phyloP scores from a whole-genome alignment of 2,888 invertebrate genomes.

The Polydrusus tereticollis region DNA sequence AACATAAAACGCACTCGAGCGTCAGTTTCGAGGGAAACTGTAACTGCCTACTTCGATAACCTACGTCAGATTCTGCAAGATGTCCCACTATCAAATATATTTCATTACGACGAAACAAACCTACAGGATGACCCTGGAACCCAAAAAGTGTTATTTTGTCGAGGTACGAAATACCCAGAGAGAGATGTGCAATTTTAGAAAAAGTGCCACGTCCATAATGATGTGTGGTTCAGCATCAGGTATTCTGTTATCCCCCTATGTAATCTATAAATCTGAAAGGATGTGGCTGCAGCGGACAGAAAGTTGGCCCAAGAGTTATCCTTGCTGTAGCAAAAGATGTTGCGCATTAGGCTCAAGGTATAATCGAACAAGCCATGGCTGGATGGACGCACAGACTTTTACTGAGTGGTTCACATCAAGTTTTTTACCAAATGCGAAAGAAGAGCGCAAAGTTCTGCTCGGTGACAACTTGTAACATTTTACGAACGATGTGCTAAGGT shows the following conservation, averaged over 20 bases:
- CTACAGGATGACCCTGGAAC: too few relatives aligned
- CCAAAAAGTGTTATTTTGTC: too few relatives aligned
- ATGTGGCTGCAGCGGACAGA: constrained; percentile 53
- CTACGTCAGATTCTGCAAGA: constrained; percentile 45
- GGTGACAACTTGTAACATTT: constrained; percentile 9
- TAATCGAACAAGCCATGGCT: constrained; percentile 48
- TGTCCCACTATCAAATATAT: constrained; percentile 32
- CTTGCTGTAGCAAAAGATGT: constrained; percentile 38
- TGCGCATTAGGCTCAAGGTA: constrained; percentile 53
- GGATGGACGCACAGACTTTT: constrained; percentile 53
- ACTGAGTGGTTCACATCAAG: too few relatives aligned
- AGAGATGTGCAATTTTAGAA: constrained; percentile 52
- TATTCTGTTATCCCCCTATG: constrained; percentile 53
- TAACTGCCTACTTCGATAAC: constrained; percentile 48
- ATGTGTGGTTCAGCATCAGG: too few relatives aligned
- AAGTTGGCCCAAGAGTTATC: constrained; percentile 58
- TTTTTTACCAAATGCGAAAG: constrained; percentile 21
- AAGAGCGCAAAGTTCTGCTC: neutral
- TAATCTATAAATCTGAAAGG: constrained; percentile 48
- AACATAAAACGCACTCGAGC: constrained; percentile 29
- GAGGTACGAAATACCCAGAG: constrained; percentile 33
- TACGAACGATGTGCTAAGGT: neutral
- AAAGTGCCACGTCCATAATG: too few relatives aligned
- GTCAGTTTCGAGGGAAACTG: constrained; percentile 42
- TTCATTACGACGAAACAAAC: constrained; percentile 37